Conservation (phyloP, 2,113 vertebrate genomes). For the Apodemus speciosus region DNA sequence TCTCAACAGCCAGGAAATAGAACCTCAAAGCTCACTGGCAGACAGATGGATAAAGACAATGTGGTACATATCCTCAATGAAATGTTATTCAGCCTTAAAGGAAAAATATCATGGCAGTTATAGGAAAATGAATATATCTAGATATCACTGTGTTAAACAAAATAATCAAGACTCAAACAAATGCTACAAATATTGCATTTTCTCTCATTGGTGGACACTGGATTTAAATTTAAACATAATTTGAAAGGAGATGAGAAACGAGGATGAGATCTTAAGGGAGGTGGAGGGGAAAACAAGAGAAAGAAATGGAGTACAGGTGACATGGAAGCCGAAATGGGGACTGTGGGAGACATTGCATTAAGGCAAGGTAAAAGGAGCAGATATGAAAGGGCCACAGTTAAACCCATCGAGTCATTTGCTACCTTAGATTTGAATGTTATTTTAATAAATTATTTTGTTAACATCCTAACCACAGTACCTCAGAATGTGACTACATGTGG, state of each 20-base stretch:
- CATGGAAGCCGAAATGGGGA: background rate
- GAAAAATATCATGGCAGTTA: background rate
- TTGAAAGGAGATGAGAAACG: background rate
- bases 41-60: background rate
- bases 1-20: background rate
- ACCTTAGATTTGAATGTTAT: background rate
- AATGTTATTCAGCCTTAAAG: background rate
- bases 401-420: background rate
- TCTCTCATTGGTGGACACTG: background rate
- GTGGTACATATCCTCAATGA: background rate
- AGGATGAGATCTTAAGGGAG: background rate
- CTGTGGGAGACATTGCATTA: background rate
- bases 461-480: background rate
- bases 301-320: background rate
- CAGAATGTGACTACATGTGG: background rate
- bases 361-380: background rate
- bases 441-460: background rate
- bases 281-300: background rate
- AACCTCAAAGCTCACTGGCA: background rate
- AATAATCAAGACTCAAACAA: background rate
- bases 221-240: background rate
- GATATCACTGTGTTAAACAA: background rate
- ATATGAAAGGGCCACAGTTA: background rate
- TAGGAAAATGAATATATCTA: background rate
- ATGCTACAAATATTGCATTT: background rate